A percentile compares a stretch with the other conserved stretches of the same genome.
Evolutionary conservation across 2,113 vertebrate species (phyloP).

Genomic region (Brachypodius melanocephalos): DNA sequence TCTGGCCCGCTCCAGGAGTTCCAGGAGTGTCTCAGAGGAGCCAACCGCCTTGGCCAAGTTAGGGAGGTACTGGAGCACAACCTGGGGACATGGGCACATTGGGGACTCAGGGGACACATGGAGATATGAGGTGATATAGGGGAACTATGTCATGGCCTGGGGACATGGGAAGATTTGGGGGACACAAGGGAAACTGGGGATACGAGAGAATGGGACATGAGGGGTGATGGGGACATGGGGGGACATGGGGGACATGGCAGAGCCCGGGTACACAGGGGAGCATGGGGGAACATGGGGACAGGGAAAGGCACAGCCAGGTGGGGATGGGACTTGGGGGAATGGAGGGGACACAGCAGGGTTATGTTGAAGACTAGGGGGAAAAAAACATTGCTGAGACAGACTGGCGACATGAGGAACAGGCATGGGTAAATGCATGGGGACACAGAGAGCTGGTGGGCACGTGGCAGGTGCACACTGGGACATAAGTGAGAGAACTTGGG

Average conservation of each 20-base stretch:
- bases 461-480: background rate
- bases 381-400: background rate
- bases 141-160: too few species aligned
- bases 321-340: too few species aligned
- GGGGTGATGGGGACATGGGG: background rate
- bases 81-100: background rate
- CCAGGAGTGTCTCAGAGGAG: background rate
- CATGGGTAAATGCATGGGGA: background rate
- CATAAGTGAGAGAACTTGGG: background rate
- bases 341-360: background rate
- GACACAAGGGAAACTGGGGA: background rate
- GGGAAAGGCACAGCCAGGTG: background rate
- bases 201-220: background rate
- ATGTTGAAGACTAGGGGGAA: background rate
- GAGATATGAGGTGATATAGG: background rate
- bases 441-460: background rate
- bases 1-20: background rate
- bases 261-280: background rate
- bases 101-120: background rate
- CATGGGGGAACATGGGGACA: background rate
- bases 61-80: fast-evolving
- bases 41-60: background rate
- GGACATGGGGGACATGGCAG: background rate
- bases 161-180: background rate
- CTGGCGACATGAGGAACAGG: background rate